Base-by-base conservation (phyloP, 2,113 vertebrate genomes). In the Chionodraco myersi region DNA sequence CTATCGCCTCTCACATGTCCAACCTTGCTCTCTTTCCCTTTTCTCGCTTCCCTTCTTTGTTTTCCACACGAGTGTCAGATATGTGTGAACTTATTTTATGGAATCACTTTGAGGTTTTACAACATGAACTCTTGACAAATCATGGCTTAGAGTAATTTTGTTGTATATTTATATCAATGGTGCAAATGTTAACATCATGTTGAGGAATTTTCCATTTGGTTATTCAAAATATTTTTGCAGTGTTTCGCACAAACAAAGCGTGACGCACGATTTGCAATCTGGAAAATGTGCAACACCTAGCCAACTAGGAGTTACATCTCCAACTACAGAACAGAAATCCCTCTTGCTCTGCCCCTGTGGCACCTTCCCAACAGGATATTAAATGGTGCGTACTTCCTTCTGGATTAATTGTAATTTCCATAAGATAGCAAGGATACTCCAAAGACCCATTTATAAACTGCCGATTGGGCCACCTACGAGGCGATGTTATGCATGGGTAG, bases 341-440 rank as follows among this genome's bases (percentile, higher is more conserved):
- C 10, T 62, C 49, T 54, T 57, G 34, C 51, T 61, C n/a, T 51
- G 77, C 71, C 26, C 71, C 65, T 21, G n/a, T 64, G 68, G 64
- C 66, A 45, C 23, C 47, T 80, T 87, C 71, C 63, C 85, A 74
- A 69, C 82, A 88, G 86, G 82, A 84, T 90, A 91, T 84, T 84
- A 86, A 90, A 87, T 34, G 54, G 62, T 36, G 30, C 7, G 3
- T 52, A 59, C 69, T 52, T 88, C 77, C 79, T 73, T 44, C n/a
- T 76, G 67, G 75, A 77, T 89, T 86, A 59, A 67, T 74, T 82
- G 58, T 86, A 10, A 84, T 84, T 88, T 91, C 82, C 83, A 86
- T 84, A 76, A 83, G n/a, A 86, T 53, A 86, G 72, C 76, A 88
- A 34, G 15, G 49, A 73, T 67, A 70, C 62, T 80, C 80, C 72